These are phyloP conservation scores for Xylocopa sonorina DNA, from an alignment of 1,140 invertebrate genomes.

Conservation along the genomic window DNA sequence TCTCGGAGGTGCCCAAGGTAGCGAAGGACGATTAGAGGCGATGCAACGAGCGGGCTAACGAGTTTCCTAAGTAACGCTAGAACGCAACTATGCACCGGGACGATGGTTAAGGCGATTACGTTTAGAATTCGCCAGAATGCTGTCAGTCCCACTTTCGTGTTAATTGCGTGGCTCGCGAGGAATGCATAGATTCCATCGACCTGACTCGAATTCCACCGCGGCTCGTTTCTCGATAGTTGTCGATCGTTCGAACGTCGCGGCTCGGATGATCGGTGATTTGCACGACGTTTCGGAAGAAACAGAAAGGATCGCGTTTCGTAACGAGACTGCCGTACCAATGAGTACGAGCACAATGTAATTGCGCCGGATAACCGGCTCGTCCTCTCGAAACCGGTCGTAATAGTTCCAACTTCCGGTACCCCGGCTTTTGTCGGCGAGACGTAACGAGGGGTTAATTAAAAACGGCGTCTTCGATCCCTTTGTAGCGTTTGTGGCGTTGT, in stretches of 20 bases:
- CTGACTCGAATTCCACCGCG: conserved; percentile 2
- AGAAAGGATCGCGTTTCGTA: conserved; percentile 35
- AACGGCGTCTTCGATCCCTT: not conserved
- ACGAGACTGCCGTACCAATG: conserved; percentile 1
- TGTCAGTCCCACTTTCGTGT: conserved; percentile 7
- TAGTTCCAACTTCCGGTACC: conserved; percentile 47
- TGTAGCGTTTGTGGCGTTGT: not conserved
- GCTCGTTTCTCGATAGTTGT: not conserved
- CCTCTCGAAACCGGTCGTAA: conserved; percentile 40
- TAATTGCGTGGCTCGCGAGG: conserved; percentile 29
- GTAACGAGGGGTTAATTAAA: conserved; percentile 38
- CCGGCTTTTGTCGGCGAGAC: not conserved
- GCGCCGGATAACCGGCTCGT: conserved; percentile 4
- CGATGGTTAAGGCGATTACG: conserved; percentile 15
- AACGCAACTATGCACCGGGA: not conserved
- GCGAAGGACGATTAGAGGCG: not conserved
- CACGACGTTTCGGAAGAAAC: not conserved
- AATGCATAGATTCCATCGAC: conserved; percentile 15
- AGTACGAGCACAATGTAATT: conserved; percentile 13
- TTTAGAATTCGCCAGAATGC: conserved; percentile 12
- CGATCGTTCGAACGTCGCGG: not conserved
- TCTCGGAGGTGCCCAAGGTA: not conserved
- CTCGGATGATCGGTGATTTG: not conserved
- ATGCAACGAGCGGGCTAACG: not conserved
- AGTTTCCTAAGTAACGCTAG: not conserved